Evolutionary conservation across 2,888 invertebrate species (phyloP).

Genomic region (Patella caerulea): DNA sequence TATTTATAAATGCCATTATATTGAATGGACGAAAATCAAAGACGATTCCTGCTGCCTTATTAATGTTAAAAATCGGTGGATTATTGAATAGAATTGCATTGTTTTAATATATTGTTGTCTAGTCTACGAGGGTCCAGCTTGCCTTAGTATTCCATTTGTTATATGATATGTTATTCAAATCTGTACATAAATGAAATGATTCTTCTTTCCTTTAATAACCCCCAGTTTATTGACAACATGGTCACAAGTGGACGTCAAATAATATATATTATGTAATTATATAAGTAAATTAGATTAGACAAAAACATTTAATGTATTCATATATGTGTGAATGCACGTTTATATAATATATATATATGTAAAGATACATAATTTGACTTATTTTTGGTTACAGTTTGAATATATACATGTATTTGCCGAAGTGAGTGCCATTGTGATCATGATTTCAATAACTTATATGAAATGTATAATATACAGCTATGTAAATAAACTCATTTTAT

Average conservation of each 20-base stretch:
- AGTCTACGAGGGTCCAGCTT: conserved; percentile 10
- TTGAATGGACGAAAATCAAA: conserved; percentile 7
- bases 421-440: not conserved
- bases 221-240: no score
- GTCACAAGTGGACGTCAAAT: no score
- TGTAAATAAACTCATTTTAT: not conserved
- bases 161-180: not conserved
- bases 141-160: not conserved
- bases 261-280: no score
- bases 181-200: no score
- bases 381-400: no score
- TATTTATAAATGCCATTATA: not conserved
- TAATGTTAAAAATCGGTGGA: not conserved
- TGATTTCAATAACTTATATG: conserved; percentile 2
- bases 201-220: no score
- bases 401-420: no score
- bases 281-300: no score
- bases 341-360: no score
- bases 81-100: not conserved
- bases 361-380: no score
- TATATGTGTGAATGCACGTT: no score
- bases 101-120: conserved; percentile 6
- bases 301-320: no score
- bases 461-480: not conserved
- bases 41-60: not conserved